phyloP scores from a whole-genome alignment of 2,113 vertebrate species.

The Myrmophylax atrothorax region DNA sequence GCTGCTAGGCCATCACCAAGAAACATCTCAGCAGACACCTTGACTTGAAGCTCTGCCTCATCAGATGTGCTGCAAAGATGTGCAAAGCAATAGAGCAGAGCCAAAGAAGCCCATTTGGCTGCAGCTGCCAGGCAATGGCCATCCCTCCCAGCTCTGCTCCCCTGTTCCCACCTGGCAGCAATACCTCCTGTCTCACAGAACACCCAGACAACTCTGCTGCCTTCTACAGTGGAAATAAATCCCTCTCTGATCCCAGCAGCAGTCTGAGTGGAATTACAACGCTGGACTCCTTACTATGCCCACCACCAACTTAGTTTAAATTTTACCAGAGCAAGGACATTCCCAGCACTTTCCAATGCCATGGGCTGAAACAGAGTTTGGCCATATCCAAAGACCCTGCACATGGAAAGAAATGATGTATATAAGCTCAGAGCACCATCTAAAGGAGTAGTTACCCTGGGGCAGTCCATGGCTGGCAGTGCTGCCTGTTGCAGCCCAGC shows the following conservation, averaged over 20 bases:
- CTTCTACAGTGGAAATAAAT: not conserved
- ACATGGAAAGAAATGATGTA: not conserved
- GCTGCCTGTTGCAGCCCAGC: not conserved
- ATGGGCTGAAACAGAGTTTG: not conserved
- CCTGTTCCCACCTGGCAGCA: not conserved
- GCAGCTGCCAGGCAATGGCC: too few species aligned
- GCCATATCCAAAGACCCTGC: not conserved
- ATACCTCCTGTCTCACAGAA: not conserved
- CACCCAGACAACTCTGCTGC: not conserved
- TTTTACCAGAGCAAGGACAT: not conserved
- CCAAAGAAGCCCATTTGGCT: not conserved
- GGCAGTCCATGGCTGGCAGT: not conserved
- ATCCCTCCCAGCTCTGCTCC: not conserved
- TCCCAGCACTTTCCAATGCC: not conserved
- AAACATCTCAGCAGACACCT: rapidly evolving
- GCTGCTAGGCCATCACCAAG: not conserved
- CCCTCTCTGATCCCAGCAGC: not conserved
- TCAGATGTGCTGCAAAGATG: not conserved
- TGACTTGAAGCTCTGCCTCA: not conserved
- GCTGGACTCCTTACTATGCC: not conserved
- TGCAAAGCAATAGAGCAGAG: not conserved
- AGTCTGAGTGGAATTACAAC: rapidly evolving
- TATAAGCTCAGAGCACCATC: not conserved
- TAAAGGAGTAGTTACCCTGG: not conserved
- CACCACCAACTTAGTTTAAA: not conserved